These are phyloP conservation scores for Bradypus variegatus DNA, from an alignment of 2,797 vertebrate genomes.

Conservation along the genomic window DNA sequence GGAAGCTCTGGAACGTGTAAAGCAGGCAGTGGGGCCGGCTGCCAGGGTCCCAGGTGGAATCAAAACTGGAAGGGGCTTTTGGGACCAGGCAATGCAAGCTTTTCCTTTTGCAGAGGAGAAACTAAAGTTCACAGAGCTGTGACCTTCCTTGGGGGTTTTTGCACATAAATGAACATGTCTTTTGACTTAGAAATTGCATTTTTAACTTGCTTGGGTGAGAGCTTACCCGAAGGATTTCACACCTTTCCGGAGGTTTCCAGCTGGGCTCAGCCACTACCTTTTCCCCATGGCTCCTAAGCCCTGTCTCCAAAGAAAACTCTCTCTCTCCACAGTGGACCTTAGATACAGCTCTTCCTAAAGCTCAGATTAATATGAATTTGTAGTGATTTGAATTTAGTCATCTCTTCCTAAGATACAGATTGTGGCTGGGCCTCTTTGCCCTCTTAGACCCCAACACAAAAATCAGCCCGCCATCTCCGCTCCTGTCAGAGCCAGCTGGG, in stretches of 20 bases:
- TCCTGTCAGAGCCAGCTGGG: fast-evolving
- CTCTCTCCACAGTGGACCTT: fast-evolving
- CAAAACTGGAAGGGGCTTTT: not conserved
- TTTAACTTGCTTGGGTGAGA: not conserved
- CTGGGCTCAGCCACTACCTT: not conserved
- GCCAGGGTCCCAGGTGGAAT: no score
- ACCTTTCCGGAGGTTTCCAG: not conserved
- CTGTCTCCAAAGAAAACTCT: not conserved
- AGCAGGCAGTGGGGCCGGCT: not conserved
- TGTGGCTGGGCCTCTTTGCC: not conserved
- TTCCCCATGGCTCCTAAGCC: fast-evolving
- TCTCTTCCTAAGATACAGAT: not conserved
- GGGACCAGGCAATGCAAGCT: fast-evolving
- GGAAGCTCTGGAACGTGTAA: not conserved
- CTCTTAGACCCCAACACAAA: not conserved
- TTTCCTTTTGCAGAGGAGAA: not conserved
- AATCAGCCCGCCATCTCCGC: not conserved
- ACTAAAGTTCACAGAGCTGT: no score
- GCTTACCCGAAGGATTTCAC: no score
- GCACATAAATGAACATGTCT: fast-evolving
- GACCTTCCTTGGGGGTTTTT: not conserved
- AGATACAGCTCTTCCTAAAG: not conserved
- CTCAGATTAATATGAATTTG: not conserved
- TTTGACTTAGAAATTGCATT: not conserved
- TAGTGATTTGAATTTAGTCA: not conserved